phyloP scores from a whole-genome alignment of 2,797 vertebrate species.

The Aselliscus stoliczkanus region DNA sequence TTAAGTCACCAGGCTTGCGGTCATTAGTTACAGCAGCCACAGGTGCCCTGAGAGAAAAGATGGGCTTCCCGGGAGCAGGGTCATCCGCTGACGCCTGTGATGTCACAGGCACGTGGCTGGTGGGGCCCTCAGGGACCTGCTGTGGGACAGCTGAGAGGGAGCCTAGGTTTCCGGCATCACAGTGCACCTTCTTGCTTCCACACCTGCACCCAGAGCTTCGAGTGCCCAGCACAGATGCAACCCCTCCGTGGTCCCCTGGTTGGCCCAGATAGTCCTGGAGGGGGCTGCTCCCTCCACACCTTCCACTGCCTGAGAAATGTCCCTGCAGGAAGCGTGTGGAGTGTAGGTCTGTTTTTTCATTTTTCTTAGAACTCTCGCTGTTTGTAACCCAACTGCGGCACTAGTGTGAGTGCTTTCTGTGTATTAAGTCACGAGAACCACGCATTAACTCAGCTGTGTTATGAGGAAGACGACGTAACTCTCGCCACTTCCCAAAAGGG shows the following conservation, averaged over 20 bases:
- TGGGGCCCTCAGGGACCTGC: neutral
- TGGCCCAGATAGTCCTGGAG: accelerated
- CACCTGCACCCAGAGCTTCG: accelerated
- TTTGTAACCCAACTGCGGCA: accelerated
- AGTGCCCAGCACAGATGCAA: accelerated
- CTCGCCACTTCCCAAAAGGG: accelerated
- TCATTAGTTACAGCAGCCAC: accelerated
- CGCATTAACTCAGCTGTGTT: accelerated
- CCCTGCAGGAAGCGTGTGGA: neutral
- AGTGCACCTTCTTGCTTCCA: neutral
- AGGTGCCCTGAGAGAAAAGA: neutral
- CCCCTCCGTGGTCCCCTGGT: neutral
- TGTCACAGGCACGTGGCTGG: neutral
- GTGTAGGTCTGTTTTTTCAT: neutral
- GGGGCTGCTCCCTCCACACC: neutral
- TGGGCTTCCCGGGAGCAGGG: neutral
- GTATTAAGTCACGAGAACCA: accelerated
- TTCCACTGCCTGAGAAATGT: neutral
- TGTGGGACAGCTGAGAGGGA: accelerated
- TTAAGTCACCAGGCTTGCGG: neutral
- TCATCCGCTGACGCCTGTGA: neutral
- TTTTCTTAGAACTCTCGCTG: neutral
- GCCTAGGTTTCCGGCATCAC: neutral
- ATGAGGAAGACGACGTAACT: accelerated
- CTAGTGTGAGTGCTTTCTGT: accelerated